Conservation (phyloP, 1,140 invertebrate species). For the Pachyrhynchus sulphureomaculatus region DNA sequence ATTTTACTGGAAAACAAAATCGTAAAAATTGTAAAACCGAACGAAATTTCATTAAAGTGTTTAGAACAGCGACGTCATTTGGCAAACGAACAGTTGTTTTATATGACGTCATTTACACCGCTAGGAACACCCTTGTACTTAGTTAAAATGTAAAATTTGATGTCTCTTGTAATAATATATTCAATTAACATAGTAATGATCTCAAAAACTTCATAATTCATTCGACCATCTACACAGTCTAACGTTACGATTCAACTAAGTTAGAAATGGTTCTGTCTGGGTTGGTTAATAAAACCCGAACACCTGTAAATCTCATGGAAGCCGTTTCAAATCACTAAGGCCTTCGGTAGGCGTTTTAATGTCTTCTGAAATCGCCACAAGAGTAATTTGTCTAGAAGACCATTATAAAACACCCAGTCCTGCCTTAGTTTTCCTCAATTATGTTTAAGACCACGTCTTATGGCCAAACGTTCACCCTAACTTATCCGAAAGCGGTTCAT, state of each 20-base stretch:
- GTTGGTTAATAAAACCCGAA: constrained; percentile 1
- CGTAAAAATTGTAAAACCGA: too few species aligned
- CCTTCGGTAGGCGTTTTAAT: constrained; percentile 25
- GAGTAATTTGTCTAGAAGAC: constrained; percentile 25
- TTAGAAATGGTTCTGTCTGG: constrained; percentile 2
- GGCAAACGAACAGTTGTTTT: too few species aligned
- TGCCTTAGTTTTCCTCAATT: constrained; percentile 18
- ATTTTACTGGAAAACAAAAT: too few species aligned
- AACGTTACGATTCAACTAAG: background rate
- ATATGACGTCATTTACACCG: too few species aligned
- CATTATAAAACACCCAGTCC: too few species aligned
- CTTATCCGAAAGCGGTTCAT: constrained; percentile 14
- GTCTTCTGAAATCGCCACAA: constrained; percentile 18
- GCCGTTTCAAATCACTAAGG: constrained; percentile 8
- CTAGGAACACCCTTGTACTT: too few species aligned
- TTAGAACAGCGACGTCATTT: too few species aligned
- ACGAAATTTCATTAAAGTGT: too few species aligned
- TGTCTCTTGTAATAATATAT: too few species aligned
- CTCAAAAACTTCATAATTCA: too few species aligned
- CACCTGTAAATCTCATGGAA: constrained; percentile 21
- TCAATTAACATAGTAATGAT: too few species aligned
- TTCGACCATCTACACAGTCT: background rate
- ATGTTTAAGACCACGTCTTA: constrained; percentile 15
- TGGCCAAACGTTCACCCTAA: constrained; percentile 9
- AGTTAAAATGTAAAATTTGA: too few species aligned